Evolutionary conservation across 2,797 vertebrate genomes (phyloP).

Genomic region (Lutra lutra): DNA sequence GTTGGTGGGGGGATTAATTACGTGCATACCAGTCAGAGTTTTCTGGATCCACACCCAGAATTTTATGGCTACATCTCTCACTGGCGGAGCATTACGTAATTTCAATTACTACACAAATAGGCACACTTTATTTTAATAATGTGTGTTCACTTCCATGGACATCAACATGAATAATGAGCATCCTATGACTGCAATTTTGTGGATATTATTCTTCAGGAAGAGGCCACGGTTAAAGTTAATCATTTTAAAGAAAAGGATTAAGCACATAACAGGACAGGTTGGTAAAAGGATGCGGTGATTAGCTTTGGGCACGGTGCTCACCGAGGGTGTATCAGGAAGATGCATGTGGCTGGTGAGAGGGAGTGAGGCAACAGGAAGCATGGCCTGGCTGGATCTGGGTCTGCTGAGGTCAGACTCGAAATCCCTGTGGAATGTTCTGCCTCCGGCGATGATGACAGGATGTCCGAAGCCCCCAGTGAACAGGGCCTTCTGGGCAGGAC

Average conservation of each 20-base stretch:
- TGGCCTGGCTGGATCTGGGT: background rate
- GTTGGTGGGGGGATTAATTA: background rate
- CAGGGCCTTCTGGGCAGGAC: background rate
- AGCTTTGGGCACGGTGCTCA: background rate
- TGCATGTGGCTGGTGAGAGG: fast-evolving
- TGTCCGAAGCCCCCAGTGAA: background rate
- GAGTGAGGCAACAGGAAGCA: fast-evolving
- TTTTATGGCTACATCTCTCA: background rate
- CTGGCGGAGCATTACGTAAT: background rate
- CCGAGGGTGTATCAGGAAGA: background rate
- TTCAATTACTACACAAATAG: background rate
- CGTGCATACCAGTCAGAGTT: background rate
- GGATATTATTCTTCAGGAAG: background rate
- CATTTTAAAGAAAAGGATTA: background rate
- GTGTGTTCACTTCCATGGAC: background rate
- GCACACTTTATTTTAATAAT: background rate
- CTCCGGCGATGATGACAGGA: background rate
- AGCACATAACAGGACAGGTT: background rate
- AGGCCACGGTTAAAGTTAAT: background rate
- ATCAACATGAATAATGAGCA: background rate
- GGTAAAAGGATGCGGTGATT: background rate
- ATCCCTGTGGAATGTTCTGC: background rate
- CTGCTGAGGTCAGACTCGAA: background rate
- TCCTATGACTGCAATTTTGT: background rate
- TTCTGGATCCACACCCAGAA: background rate